Evolutionary conservation across 2,113 vertebrate genomes (phyloP), one percentile per base, ranked within the genome.

Genomic region (Leptobrachium ailaonicum): DNA sequence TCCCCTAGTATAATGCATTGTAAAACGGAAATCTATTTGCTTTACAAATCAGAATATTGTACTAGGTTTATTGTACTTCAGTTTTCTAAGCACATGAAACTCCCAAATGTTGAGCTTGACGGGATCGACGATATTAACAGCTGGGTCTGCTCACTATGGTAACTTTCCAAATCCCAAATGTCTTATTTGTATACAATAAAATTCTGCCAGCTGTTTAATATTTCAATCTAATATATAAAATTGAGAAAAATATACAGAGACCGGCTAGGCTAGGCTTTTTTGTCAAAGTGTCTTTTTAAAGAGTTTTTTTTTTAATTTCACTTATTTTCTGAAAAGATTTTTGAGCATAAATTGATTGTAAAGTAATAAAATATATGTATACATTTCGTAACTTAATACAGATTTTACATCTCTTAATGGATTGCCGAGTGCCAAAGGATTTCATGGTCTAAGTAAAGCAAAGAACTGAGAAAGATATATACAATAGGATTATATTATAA

Each of bases 121-220:
- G 85, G 86, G 90, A 90, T 90, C 90, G 89, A 87, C 87, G 90
- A 91, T 90, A 85, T 83, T 86, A 91, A 88, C 92, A 93, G 92
- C 91, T 93, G 91, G 85, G 83, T 86, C 0, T 82, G 85, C 87
- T 87, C 89, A 87, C 85, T 86, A 87, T 89, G 91, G 92, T 91
- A 88, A 82, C 82, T 83, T 69, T 91, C 92, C 92, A 92, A 88
- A 85, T 90, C 87, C 93, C 90, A 88, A 89, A 93, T 90, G 87
- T 91, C 90, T 92, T 93, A 91, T 93, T 93, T 94, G 91, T 91
- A 90, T 86, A 92, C 86, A 90, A 66, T 93, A 90, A 88, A 91
- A 92, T 92, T 84, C 85, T 88, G 89, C 92, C 90, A 92, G 92
- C 87, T 94, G 91, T 90, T 92, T 94, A 94, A 93, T 94, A 94